Base-by-base conservation (phyloP, 1,140 invertebrate genomes). In the Megalonaias nervosa region DNA sequence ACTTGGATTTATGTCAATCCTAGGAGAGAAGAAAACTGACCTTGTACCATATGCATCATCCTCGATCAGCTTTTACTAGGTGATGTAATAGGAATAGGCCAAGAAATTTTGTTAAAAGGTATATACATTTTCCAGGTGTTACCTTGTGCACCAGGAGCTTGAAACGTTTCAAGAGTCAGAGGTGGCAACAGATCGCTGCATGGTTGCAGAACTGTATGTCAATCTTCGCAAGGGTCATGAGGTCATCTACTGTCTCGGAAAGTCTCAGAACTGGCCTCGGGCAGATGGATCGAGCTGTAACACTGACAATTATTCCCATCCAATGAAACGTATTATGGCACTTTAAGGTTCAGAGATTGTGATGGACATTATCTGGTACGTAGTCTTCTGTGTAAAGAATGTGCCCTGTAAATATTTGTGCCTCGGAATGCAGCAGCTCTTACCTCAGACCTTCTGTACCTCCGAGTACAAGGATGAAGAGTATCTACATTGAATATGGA, bases 1-100 rank as follows among this genome's bases (percentile, higher is more conserved):
- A 59, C 68, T 82, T 61, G 84, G 82, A 77, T 83, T 78, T 72
- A 87, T 66, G 72, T 87, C 86, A 57, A 88, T 83, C 71, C 26
- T 85, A 62, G 69, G 85, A 82, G 1, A 58, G 72, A 26, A 85
- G 66, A 11, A 64, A 31, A 31, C 31, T 73, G 64, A n/a, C 16
- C n/a, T 21, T 59, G 21, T 67, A 67, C 59, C n/a, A 56, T 68
- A 17, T 78, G 71, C 69, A 68, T 73, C 23, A 69, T 70, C 6
- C 67, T 67, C 21, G 58, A 55, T 61, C 74, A 72, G n/a, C 70
- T 67, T 57, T 65, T 75, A 2, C 5, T 31, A 31, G 31, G 31
- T 31, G 31, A 31, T 31, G 2, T 31, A n/a, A n/a, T n/a, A n/a
- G n/a, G n/a, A 31, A 31, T 31, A 31, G 31, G 31, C 31, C 31